Evolutionary conservation across 2,113 vertebrate genomes (phyloP).

Genomic region (Dicentrarchus labrax): DNA sequence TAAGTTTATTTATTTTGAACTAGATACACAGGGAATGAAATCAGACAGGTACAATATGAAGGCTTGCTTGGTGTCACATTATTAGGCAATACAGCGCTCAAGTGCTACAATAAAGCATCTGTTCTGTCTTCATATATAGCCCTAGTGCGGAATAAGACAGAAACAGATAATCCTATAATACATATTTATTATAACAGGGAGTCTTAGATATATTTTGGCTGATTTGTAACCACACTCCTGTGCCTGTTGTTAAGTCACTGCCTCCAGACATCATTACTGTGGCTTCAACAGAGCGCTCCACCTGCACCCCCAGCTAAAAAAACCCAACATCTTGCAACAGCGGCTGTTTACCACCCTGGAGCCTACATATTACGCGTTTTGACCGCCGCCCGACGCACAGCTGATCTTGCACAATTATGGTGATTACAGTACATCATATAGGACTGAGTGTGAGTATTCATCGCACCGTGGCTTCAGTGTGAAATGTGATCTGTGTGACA

Average conservation of each 20-base stretch:
- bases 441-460: not conserved
- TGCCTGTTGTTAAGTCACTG: not conserved
- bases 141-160: not conserved
- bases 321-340: slow-evolving; percentile 13
- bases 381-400: slow-evolving; percentile 36
- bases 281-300: slow-evolving; percentile 29
- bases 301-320: slow-evolving; percentile 24
- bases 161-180: not conserved
- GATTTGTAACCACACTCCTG: not conserved
- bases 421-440: not conserved
- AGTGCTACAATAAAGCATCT: not conserved
- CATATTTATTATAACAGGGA: not conserved
- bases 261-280: not conserved
- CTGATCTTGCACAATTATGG: slow-evolving; percentile 48
- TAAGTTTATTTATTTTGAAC: not conserved
- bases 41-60: not conserved
- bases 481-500: slow-evolving; percentile 62
- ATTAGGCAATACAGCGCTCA: not conserved
- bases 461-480: not conserved
- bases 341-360: slow-evolving; percentile 19
- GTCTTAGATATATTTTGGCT: not conserved
- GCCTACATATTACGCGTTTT: slow-evolving; percentile 19
- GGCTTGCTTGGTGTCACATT: not conserved
- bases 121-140: not conserved
- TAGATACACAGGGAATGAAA: not conserved